Percentiles rank a stretch among this genome's conserved stretches.
phyloP scores from a whole-genome alignment of 2,888 invertebrate genomes.

The Odontocerum albicorne region DNA sequence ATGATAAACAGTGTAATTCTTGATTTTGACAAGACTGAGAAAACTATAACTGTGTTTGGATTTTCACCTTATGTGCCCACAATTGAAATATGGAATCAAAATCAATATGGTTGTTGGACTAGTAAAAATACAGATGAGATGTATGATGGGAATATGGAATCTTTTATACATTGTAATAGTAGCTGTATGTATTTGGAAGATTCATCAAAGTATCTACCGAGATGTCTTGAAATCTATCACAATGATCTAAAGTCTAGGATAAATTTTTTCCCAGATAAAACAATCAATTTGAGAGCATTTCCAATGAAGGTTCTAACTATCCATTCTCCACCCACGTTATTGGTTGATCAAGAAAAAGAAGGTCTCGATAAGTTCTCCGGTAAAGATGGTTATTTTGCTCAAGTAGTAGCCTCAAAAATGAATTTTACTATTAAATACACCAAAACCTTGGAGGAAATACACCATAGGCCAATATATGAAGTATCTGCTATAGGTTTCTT shows the following conservation, averaged over 20 bases:
- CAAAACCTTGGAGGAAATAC: not conserved
- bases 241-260: too few species aligned
- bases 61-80: slow-evolving; percentile 19
- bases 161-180: slow-evolving; percentile 19
- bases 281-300: slow-evolving; percentile 42
- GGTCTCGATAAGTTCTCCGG: slow-evolving; percentile 38
- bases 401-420: slow-evolving; percentile 40
- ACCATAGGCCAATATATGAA: slow-evolving; percentile 2
- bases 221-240: slow-evolving; percentile 29
- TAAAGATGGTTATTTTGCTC: slow-evolving; percentile 43
- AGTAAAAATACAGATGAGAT: slow-evolving; percentile 18
- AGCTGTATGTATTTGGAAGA: slow-evolving; percentile 16
- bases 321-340: slow-evolving; percentile 40
- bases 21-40: slow-evolving; percentile 2
- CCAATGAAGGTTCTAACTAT: slow-evolving; percentile 40
- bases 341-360: slow-evolving; percentile 35
- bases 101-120: slow-evolving; percentile 30
- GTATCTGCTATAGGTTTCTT: slow-evolving; percentile 32
- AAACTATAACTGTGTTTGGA: slow-evolving; percentile 7
- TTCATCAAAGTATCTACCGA: slow-evolving; percentile 11
- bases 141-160: slow-evolving; percentile 20
- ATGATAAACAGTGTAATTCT: slow-evolving; percentile 15
- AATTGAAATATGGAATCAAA: slow-evolving; percentile 1
- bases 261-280: slow-evolving; percentile 36
- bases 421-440: slow-evolving; percentile 41